These are phyloP conservation scores for Sceloporus tristichus DNA, from an alignment of 2,113 vertebrate species.

Conservation along the genomic window DNA sequence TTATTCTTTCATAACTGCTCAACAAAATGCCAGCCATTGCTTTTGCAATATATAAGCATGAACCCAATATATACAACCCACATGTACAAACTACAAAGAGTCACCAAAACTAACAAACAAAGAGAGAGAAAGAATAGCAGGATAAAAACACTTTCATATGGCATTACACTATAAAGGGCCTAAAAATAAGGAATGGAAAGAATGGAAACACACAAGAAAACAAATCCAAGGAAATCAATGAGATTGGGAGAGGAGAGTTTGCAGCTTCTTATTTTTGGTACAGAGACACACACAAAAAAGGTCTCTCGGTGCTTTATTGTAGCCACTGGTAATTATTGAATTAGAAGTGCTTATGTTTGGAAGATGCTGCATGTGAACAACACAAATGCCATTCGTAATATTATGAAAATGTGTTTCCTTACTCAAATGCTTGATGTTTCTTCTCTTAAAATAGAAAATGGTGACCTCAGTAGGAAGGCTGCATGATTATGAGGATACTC, in stretches of 20 bases:
- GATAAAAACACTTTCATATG: background rate
- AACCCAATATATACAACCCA: background rate
- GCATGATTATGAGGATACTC: slow-evolving; percentile 60
- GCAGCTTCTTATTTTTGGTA: slow-evolving; percentile 9
- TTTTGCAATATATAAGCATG: no score
- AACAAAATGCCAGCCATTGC: background rate
- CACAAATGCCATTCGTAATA: slow-evolving; percentile 40
- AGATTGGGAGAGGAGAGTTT: background rate
- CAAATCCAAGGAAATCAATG: background rate
- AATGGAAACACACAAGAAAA: background rate
- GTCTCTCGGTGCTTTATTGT: slow-evolving; percentile 8
- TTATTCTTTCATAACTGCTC: no score
- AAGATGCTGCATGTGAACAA: background rate
- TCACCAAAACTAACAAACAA: background rate
- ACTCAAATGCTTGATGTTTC: slow-evolving; percentile 20
- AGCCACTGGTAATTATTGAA: background rate
- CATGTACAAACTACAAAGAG: background rate
- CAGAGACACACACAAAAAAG: background rate
- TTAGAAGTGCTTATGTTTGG: background rate
- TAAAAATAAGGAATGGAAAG: background rate
- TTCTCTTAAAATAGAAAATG: slow-evolving; percentile 53
- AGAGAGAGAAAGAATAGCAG: background rate
- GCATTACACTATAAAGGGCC: background rate
- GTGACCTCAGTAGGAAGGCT: slow-evolving; percentile 55
- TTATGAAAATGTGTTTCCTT: slow-evolving; percentile 32